Percentiles rank a stretch among this genome's conserved stretches.
phyloP scores from a whole-genome alignment of 2,797 vertebrate species.

The Clamator glandarius region DNA sequence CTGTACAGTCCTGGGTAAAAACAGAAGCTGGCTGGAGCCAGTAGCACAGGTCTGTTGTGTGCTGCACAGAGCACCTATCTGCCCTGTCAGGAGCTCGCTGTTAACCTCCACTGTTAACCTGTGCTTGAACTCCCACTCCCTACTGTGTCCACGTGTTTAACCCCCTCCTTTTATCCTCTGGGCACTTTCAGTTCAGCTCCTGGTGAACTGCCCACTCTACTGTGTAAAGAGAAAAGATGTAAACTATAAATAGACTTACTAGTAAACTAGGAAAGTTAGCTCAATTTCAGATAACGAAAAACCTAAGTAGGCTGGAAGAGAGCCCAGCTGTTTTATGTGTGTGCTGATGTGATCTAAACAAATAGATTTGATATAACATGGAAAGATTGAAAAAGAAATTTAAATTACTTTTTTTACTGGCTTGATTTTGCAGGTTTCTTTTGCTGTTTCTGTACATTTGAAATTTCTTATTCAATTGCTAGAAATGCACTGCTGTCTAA shows the following conservation, averaged over 20 bases:
- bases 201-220: background rate
- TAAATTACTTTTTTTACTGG: background rate
- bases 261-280: background rate
- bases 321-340: fast-evolving
- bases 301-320: background rate
- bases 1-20: background rate
- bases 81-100: background rate
- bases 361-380: background rate
- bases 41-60: background rate
- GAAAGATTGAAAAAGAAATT: background rate
- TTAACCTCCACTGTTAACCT: background rate
- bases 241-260: background rate
- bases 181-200: background rate
- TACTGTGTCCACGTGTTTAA: fast-evolving
- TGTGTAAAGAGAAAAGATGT: background rate
- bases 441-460: background rate
- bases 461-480: background rate
- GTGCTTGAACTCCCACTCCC: background rate
- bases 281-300: background rate
- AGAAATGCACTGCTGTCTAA: background rate
- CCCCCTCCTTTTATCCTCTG: background rate
- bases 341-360: background rate
- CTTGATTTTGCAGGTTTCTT: background rate
- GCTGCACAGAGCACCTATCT: background rate
- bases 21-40: background rate